These are phyloP conservation scores for Drosophila lini DNA, from an alignment of 1,140 invertebrate genomes.

Conservation along the genomic window DNA sequence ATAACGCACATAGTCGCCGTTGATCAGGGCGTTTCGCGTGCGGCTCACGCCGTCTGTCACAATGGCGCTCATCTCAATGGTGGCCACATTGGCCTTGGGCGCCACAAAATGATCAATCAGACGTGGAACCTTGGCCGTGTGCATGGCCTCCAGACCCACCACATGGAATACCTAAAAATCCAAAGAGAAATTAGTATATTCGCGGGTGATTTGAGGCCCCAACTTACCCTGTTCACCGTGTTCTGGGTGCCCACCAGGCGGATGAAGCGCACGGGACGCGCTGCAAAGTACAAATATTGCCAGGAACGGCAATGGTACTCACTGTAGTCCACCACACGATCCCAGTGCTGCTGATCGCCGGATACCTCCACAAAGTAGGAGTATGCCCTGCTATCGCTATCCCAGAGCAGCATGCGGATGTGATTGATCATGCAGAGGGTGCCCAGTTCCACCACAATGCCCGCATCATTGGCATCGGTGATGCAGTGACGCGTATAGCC, in stretches of 20 bases:
- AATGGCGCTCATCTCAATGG: slow-evolving; percentile 93
- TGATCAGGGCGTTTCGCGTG: slow-evolving; percentile 96
- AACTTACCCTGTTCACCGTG: slow-evolving; percentile 93
- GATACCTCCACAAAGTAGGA: slow-evolving; percentile 98
- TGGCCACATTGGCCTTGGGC: slow-evolving; percentile 96
- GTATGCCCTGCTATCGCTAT: slow-evolving; percentile 96
- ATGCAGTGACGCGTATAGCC: slow-evolving; percentile 97
- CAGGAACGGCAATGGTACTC: slow-evolving; percentile 97
- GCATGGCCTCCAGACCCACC: slow-evolving; percentile 95
- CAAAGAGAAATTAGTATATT: no score
- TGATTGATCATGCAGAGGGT: slow-evolving; percentile 97
- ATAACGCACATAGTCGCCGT: slow-evolving; percentile 97
- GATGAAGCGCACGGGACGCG: slow-evolving; percentile 95
- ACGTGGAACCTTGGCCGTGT: slow-evolving; percentile 90
- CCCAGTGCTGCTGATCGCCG: slow-evolving; percentile 98
- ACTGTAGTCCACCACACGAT: slow-evolving; percentile 95
- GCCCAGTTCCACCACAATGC: slow-evolving; percentile 95
- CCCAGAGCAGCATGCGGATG: slow-evolving; percentile 96
- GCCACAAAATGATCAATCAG: slow-evolving; percentile 92
- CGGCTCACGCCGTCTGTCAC: slow-evolving; percentile 98
- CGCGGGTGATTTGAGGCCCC: not conserved
- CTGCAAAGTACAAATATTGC: slow-evolving; percentile 97
- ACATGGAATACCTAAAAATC: slow-evolving; percentile 93
- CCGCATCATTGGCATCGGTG: slow-evolving; percentile 89
- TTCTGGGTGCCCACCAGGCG: slow-evolving; percentile 97